Percentiles rank a stretch among this genome's conserved stretches.
phyloP scores from a whole-genome alignment of 92 coral and sea anemone genomes.

The Epizoanthus fatuus region DNA sequence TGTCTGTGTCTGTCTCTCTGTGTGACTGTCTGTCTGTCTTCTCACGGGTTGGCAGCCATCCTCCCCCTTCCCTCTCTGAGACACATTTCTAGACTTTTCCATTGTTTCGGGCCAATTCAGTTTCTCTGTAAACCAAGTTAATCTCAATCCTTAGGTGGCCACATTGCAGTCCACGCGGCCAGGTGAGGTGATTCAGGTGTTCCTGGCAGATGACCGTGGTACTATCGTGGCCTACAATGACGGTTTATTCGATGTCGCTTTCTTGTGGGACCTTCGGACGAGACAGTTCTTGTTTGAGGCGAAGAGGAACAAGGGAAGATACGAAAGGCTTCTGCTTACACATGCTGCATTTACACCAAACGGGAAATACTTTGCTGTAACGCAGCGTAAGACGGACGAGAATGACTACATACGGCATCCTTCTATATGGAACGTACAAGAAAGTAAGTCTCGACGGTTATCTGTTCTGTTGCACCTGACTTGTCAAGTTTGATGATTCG shows the following conservation, averaged over 20 bases:
- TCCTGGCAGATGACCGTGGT: constrained; percentile 73
- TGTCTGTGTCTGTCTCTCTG: no score
- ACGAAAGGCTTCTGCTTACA: constrained; percentile 51
- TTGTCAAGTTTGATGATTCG: no score
- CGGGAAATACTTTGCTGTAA: constrained; percentile 66
- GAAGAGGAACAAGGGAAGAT: constrained; percentile 53
- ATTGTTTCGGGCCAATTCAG: no score
- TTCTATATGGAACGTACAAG: constrained; percentile 74
- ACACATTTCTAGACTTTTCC: no score
- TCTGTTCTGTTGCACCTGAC: background rate
- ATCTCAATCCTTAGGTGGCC: constrained; percentile 39
- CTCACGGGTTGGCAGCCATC: no score
- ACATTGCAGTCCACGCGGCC: constrained; percentile 56
- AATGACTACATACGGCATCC: constrained; percentile 68
- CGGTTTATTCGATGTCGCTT: constrained; percentile 58
- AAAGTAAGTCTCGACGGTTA: constrained; percentile 57
- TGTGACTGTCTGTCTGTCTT: no score
- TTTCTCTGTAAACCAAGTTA: background rate
- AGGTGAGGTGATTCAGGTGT: constrained; percentile 59
- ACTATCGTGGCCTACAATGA: constrained; percentile 69
- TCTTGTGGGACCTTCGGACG: constrained; percentile 78
- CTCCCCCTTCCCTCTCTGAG: no score
- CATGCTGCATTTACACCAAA: constrained; percentile 80
- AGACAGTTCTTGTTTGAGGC: constrained; percentile 73
- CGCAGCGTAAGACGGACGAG: constrained; percentile 58